Percentiles rank a stretch among this genome's conserved stretches.
phyloP scores from a whole-genome alignment of 2,113 vertebrate species.

The Panurus biarmicus region DNA sequence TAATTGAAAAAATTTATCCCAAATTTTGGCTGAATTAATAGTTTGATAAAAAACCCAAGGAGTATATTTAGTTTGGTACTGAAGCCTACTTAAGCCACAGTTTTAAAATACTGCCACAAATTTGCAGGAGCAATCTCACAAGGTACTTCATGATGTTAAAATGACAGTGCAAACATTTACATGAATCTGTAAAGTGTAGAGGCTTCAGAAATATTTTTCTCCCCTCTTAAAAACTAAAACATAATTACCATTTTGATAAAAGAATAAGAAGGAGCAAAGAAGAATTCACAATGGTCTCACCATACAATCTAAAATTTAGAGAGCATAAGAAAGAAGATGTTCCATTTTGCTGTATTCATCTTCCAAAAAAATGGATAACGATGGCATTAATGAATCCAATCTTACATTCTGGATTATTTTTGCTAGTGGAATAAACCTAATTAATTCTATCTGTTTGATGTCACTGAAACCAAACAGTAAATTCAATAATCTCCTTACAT shows the following conservation, averaged over 20 bases:
- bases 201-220: not conserved
- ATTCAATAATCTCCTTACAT: slow-evolving; percentile 85
- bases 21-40: not conserved
- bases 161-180: not conserved
- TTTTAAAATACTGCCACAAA: not conserved
- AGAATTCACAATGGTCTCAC: not conserved
- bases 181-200: not conserved
- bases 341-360: not conserved
- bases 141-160: not conserved
- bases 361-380: slow-evolving; percentile 12
- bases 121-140: not conserved
- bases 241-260: not conserved
- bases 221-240: not conserved
- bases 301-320: slow-evolving; percentile 5
- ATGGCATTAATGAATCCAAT: slow-evolving; percentile 50
- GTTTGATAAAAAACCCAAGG: not conserved
- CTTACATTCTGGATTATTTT: slow-evolving; percentile 53
- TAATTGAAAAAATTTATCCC: not conserved
- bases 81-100: not conserved
- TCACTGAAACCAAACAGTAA: slow-evolving; percentile 79
- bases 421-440: slow-evolving; percentile 68
- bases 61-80: not conserved
- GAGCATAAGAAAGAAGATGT: not conserved
- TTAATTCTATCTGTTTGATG: slow-evolving; percentile 77
- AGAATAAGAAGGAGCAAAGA: not conserved